Evolutionary conservation across 35 echinoderm and acorn worm genomes (phyloP), one percentile per base, ranked within the genome.

Genomic region (Diadema setosum): DNA sequence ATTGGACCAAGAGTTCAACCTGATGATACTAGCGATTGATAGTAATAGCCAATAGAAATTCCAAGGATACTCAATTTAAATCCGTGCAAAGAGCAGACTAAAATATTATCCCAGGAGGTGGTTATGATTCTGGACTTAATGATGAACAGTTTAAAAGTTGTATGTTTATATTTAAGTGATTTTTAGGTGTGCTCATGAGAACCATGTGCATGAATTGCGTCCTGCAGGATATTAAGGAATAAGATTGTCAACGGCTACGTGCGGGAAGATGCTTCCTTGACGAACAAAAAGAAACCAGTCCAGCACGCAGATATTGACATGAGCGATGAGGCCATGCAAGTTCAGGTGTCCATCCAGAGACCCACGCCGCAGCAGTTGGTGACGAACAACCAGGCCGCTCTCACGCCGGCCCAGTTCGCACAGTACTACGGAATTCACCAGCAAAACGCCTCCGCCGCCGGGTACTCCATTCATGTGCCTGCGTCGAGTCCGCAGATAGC

Each of bases 141-240:
- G n/a, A n/a, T n/a, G n/a, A n/a, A n/a, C n/a, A n/a, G n/a, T n/a
- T n/a, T n/a, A n/a, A n/a, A n/a, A n/a, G n/a, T n/a, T n/a, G n/a
- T n/a, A n/a, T n/a, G n/a, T n/a, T n/a, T n/a, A n/a, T n/a, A n/a
- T n/a, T n/a, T n/a, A n/a, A n/a, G n/a, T n/a, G n/a, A n/a, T n/a
- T n/a, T n/a, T n/a, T n/a, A n/a, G n/a, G n/a, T n/a, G n/a, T n/a
- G n/a, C n/a, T n/a, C n/a, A n/a, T n/a, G n/a, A n/a, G n/a, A n/a
- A n/a, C n/a, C n/a, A n/a, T n/a, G n/a, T n/a, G n/a, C n/a, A n/a
- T n/a, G n/a, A n/a, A n/a, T n/a, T n/a, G n/a, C n/a, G n/a, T n/a
- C n/a, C n/a, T n/a, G 80, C 78, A 96, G 94, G 87, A 96, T 96
- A 48, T 86, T 95, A 43, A 76, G 94, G n/a, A 96, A 96, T 81